Conservation (phyloP, 1,140 invertebrate species). For the Pristionchus pacificus region DNA sequence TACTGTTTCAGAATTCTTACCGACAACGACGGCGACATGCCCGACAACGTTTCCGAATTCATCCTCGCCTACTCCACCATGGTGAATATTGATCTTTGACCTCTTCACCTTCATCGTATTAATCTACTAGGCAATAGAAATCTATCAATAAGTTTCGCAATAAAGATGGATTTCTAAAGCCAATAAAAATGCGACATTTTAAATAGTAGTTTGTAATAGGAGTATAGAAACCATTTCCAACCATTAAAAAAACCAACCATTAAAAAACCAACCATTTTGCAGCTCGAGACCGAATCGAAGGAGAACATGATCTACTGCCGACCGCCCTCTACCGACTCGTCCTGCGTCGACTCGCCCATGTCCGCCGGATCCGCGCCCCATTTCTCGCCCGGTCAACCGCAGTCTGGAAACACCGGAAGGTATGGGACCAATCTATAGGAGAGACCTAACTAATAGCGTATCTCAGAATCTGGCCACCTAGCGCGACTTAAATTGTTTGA, state of each 20-base stretch:
- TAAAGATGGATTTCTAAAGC: conserved; percentile 51
- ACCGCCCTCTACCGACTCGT: conserved; percentile 27
- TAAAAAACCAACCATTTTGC: background rate
- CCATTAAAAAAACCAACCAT: background rate
- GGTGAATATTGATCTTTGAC: background rate
- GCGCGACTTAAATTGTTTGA: conserved; percentile 1
- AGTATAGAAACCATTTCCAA: conserved; percentile 2
- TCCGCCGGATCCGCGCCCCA: conserved; percentile 33
- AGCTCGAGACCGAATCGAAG: conserved; percentile 25
- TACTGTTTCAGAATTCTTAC: conserved; percentile 1
- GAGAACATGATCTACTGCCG: conserved; percentile 39
- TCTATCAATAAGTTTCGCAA: conserved; percentile 12
- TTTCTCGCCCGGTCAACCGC: conserved; percentile 30
- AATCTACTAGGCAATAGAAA: no score
- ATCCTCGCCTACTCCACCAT: conserved; percentile 3
- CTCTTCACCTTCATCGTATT: no score
- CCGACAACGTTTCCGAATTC: background rate
- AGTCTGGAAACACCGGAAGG: conserved; percentile 23
- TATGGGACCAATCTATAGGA: conserved; percentile 15
- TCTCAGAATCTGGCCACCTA: background rate
- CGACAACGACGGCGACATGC: background rate
- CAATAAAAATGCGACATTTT: conserved; percentile 54
- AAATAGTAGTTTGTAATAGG: conserved; percentile 52
- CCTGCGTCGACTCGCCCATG: conserved; percentile 36
- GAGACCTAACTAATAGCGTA: conserved; percentile 17